Evolutionary conservation across 1,140 invertebrate species (phyloP).

Genomic region (Calephelis nemesis): DNA sequence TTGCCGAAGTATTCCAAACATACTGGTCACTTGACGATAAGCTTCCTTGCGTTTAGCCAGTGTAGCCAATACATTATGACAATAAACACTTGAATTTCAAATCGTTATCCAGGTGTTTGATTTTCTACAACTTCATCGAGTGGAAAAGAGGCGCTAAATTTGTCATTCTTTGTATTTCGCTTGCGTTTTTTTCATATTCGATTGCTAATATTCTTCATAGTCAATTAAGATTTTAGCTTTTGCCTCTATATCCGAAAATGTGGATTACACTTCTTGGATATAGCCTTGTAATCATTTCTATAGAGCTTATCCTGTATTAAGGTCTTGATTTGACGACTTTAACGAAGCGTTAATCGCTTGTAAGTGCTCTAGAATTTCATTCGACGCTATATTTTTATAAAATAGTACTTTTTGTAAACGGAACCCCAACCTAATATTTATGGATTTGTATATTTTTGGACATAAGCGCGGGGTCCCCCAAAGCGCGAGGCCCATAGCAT

Average conservation of each 20-base stretch:
- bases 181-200: conserved; percentile 24
- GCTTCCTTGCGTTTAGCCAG: conserved; percentile 13
- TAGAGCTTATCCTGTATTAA: too few species aligned
- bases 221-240: not conserved
- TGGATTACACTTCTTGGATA: not conserved
- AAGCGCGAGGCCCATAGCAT: too few species aligned
- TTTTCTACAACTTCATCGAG: conserved; percentile 18
- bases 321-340: too few species aligned
- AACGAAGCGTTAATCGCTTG: too few species aligned
- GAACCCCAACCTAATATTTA: too few species aligned
- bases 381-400: not conserved
- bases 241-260: not conserved
- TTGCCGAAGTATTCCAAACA: conserved; percentile 38
- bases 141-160: conserved; percentile 26
- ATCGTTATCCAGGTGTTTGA: conserved; percentile 15
- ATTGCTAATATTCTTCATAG: conserved; percentile 25
- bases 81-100: conserved; percentile 15
- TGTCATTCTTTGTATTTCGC: conserved; percentile 28
- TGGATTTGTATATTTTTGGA: too few species aligned
- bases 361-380: not conserved
- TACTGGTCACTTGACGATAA: conserved; percentile 20
- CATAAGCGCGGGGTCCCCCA: too few species aligned
- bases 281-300: not conserved
- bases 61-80: conserved; percentile 21
- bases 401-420: too few species aligned